A percentile compares a stretch with the other conserved stretches of the same genome.
Conservation (phyloP, 2,113 vertebrate species). For the Bubo blakistoni region DNA sequence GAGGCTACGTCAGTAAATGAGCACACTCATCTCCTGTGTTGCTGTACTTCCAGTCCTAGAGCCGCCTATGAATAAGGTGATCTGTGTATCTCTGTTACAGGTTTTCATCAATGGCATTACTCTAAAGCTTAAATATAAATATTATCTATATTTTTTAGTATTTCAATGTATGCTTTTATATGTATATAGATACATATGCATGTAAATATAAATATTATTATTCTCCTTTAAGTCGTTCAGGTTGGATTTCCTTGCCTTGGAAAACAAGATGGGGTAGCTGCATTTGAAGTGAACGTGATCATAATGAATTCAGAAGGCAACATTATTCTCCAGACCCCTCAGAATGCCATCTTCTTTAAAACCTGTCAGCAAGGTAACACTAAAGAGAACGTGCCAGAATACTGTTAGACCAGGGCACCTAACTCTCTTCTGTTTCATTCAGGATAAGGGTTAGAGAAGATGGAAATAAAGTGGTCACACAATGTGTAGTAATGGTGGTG, state of each 20-base stretch:
- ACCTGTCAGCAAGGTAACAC: constrained; percentile 88
- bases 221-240: constrained; percentile 79
- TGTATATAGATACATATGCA: neutral
- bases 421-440: neutral
- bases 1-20: neutral
- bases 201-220: neutral
- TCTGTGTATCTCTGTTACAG: neutral
- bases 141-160: neutral
- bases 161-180: neutral
- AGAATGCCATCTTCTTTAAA: constrained; percentile 92
- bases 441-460: neutral
- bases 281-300: constrained; percentile 87
- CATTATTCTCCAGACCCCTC: constrained; percentile 84
- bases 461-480: neutral
- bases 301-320: constrained; percentile 87
- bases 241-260: constrained; percentile 89
- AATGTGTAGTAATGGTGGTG: neutral
- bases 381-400: neutral
- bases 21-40: neutral
- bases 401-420: neutral
- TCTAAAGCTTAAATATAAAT: neutral
- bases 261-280: constrained; percentile 87
- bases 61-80: neutral
- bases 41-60: neutral
- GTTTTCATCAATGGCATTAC: neutral